These are phyloP conservation scores for Calidris pugnax DNA, from an alignment of 2,113 vertebrate species.

Conservation along the genomic window DNA sequence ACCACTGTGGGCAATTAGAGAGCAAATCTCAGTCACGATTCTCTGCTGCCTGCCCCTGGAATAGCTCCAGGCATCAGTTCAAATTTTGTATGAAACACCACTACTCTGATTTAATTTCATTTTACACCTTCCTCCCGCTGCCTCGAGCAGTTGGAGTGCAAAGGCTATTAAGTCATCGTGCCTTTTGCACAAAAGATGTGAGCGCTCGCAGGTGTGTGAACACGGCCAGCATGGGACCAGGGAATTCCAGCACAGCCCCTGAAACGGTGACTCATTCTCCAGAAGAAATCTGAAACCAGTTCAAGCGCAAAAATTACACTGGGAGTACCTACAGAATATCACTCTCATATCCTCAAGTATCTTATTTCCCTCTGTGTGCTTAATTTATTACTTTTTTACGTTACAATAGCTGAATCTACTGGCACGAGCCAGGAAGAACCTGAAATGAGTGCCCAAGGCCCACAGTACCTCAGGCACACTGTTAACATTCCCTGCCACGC, in stretches of 20 bases:
- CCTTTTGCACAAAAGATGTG: conserved; percentile 12
- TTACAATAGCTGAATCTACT: background rate
- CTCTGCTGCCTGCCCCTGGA: conserved; percentile 40
- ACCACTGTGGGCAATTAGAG: conserved; percentile 46
- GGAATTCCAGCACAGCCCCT: conserved; percentile 13
- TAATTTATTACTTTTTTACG: background rate
- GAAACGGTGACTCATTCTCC: conserved; percentile 6
- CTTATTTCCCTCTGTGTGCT: background rate
- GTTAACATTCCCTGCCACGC: background rate
- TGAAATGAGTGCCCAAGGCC: background rate
- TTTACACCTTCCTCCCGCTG: conserved; percentile 47
- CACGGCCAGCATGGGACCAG: background rate
- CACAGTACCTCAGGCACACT: background rate
- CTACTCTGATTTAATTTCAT: conserved; percentile 44
- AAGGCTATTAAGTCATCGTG: conserved; percentile 1
- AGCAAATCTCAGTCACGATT: conserved; percentile 32
- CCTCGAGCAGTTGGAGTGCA: conserved; percentile 47
- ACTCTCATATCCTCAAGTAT: background rate
- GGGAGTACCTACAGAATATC: background rate
- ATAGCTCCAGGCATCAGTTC: conserved; percentile 48
- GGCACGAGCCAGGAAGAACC: background rate
- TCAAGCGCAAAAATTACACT: background rate
- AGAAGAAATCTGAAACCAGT: conserved; percentile 22
- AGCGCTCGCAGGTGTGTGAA: conserved; percentile 25
- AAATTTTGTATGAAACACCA: conserved; percentile 39